These are phyloP conservation scores for Podarcis lilfordi DNA, from an alignment of 2,797 vertebrate genomes.

Conservation along the genomic window DNA sequence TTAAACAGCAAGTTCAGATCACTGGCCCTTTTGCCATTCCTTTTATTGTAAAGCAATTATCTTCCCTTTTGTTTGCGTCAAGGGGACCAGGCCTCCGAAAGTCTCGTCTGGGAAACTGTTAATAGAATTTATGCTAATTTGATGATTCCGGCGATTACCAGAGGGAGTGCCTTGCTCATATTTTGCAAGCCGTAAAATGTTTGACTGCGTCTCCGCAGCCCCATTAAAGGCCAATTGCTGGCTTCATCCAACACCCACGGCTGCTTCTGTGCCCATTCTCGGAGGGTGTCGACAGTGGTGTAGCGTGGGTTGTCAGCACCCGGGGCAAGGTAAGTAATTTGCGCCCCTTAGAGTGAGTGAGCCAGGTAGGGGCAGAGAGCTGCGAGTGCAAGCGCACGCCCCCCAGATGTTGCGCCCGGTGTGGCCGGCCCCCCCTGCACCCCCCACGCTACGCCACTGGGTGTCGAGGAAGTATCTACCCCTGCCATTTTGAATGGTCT, in stretches of 20 bases:
- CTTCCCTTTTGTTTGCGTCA: slow-evolving; percentile 69
- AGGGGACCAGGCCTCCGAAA: slow-evolving; percentile 62
- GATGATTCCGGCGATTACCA: slow-evolving; percentile 65
- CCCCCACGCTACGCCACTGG: too few species aligned
- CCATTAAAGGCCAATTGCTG: slow-evolving; percentile 11
- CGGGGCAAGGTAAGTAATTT: too few species aligned
- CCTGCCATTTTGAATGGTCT: background rate
- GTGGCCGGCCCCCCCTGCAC: too few species aligned
- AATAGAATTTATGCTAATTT: slow-evolving; percentile 78
- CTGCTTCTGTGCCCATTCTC: background rate
- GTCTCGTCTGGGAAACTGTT: slow-evolving; percentile 67
- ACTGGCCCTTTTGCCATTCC: slow-evolving; percentile 53
- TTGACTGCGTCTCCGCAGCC: slow-evolving; percentile 45
- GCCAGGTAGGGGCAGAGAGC: too few species aligned
- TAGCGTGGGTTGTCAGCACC: too few species aligned
- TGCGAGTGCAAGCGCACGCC: too few species aligned
- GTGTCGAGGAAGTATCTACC: background rate
- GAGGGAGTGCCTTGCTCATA: slow-evolving; percentile 63
- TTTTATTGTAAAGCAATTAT: slow-evolving; percentile 70
- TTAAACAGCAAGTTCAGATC: slow-evolving; percentile 11
- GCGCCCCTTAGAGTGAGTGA: too few species aligned
- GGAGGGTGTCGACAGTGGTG: background rate
- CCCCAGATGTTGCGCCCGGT: too few species aligned
- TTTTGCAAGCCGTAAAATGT: slow-evolving; percentile 64
- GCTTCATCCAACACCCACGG: background rate